These are phyloP conservation scores for Lymantria monacha DNA, from an alignment of 2,888 invertebrate species.

Conservation along the genomic window DNA sequence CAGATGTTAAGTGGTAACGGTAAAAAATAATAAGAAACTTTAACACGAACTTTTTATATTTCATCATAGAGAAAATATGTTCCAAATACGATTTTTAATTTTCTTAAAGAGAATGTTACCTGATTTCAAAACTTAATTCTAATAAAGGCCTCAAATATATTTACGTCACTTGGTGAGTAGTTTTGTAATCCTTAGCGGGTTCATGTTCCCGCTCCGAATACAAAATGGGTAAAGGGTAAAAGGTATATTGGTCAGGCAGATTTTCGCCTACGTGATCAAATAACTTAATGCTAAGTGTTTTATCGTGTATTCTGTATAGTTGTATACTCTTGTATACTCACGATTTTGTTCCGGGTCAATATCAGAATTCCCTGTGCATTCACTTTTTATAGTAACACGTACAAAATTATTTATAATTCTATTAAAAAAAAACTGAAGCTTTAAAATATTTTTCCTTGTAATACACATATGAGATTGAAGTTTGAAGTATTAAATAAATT, in stretches of 20 bases:
- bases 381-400: neutral
- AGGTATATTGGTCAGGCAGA: conserved; percentile 70
- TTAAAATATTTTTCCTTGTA: neutral
- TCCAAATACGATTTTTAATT: too few relatives aligned
- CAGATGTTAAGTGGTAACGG: too few relatives aligned
- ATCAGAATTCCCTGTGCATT: neutral
- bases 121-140: too few relatives aligned
- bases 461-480: too few relatives aligned
- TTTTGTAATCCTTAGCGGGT: conserved; percentile 34
- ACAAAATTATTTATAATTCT: neutral
- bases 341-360: neutral
- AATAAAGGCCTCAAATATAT: neutral
- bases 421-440: neutral
- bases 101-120: too few relatives aligned
- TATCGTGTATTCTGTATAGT: conserved; percentile 38
- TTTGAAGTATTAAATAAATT: too few relatives aligned
- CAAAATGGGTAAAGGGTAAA: conserved; percentile 58
- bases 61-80: too few relatives aligned
- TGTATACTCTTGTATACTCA: conserved; percentile 12
- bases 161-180: neutral
- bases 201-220: conserved; percentile 49
- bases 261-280: conserved; percentile 63
- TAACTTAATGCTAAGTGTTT: conserved; percentile 58
- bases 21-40: too few relatives aligned
- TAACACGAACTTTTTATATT: too few relatives aligned